A percentile compares a stretch with the other conserved stretches of the same genome.
Conservation (phyloP, 2,797 vertebrate genomes). For the Oryzias sinensis region DNA sequence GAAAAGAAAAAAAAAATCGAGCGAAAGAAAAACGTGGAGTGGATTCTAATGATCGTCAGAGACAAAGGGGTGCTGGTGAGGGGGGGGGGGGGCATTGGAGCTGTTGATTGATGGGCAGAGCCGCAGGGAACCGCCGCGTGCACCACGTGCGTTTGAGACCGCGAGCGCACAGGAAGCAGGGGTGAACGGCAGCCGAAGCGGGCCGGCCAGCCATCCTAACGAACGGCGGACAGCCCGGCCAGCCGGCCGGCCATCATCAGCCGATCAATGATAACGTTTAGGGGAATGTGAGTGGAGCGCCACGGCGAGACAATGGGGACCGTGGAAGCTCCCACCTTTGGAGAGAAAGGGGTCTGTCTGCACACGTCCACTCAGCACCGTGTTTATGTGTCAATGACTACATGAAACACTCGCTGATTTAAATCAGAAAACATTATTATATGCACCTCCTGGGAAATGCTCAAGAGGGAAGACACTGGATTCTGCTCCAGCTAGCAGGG, state of each 20-base stretch:
- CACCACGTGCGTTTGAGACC: slow-evolving; percentile 64
- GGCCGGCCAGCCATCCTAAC: slow-evolving; percentile 35
- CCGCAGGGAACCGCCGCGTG: slow-evolving; percentile 70
- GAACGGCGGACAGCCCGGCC: slow-evolving; percentile 28
- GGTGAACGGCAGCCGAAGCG: slow-evolving; percentile 62
- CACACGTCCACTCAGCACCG: neutral
- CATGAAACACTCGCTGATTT: slow-evolving; percentile 9
- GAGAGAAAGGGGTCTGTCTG: slow-evolving; percentile 21
- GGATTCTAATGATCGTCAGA: slow-evolving; percentile 76
- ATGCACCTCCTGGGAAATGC: slow-evolving; percentile 29
- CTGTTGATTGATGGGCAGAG: slow-evolving; percentile 79
- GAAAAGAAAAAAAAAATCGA: slow-evolving; percentile 39
- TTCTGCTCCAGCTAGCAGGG: slow-evolving; percentile 47
- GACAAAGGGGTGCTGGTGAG: slow-evolving; percentile 53
- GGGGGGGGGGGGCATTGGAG: slow-evolving; percentile 35
- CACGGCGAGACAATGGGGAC: slow-evolving; percentile 53
- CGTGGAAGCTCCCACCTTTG: slow-evolving; percentile 15
- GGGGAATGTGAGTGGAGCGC: slow-evolving; percentile 71
- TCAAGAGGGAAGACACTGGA: slow-evolving; percentile 41
- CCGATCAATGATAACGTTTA: slow-evolving; percentile 62
- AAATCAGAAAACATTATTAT: slow-evolving; percentile 28
- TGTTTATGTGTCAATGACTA: slow-evolving; percentile 3
- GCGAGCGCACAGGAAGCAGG: slow-evolving; percentile 70
- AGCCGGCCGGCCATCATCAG: slow-evolving; percentile 47
- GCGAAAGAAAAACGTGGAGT: slow-evolving; percentile 87